Conservation (phyloP, 1,140 invertebrate genomes). For the Phymastichus coffea region DNA sequence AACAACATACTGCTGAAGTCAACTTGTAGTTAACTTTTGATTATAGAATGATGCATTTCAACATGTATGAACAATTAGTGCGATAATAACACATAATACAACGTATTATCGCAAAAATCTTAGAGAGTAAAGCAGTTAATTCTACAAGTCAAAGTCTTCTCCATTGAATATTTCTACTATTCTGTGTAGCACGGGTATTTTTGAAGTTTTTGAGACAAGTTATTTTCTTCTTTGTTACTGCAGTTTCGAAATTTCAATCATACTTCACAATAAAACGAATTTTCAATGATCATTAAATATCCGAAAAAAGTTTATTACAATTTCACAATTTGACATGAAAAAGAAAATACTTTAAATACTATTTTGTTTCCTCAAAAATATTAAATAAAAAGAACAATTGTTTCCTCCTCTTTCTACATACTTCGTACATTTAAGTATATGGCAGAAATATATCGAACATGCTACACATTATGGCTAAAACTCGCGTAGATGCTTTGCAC, state of each 20-base stretch:
- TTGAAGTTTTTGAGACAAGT: not conserved
- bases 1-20: constrained; percentile 4
- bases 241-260: too few species aligned
- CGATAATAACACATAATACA: constrained; percentile 10
- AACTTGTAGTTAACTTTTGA: not conserved
- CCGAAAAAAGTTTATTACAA: too few species aligned
- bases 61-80: constrained; percentile 9
- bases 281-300: too few species aligned
- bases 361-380: too few species aligned
- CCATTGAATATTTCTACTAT: not conserved
- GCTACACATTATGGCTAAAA: constrained; percentile 21
- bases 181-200: constrained; percentile 6
- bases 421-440: constrained; percentile 16
- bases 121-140: not conserved
- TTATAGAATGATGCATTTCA: constrained; percentile 8
- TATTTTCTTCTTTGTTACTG: too few species aligned
- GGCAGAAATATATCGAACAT: constrained; percentile 24
- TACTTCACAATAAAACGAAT: too few species aligned
- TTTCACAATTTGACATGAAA: too few species aligned
- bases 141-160: constrained; percentile 12
- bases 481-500: constrained; percentile 15
- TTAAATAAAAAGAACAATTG: too few species aligned
- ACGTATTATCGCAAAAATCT: constrained; percentile 11
- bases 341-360: too few species aligned
- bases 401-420: too few species aligned